Percentiles rank a stretch among this genome's conserved stretches.
Evolutionary conservation across 2,888 invertebrate species (phyloP).

Genomic region (Caenorhabditis sulstoni): DNA sequence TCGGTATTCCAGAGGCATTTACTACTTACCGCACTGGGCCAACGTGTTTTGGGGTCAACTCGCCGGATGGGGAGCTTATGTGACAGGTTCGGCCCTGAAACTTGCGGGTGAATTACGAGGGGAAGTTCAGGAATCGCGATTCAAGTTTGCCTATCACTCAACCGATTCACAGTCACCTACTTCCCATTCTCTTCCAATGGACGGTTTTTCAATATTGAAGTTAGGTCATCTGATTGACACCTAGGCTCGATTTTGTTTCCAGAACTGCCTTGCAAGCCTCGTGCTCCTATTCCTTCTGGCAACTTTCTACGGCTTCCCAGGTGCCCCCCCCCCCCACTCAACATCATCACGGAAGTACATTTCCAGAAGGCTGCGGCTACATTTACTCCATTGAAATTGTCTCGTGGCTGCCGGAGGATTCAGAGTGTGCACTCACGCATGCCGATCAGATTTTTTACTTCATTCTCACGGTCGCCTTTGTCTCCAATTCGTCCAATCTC

Average conservation of each 20-base stretch:
- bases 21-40: constrained; percentile 36
- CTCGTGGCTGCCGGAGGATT: constrained; percentile 41
- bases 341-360: not conserved
- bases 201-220: constrained; percentile 21
- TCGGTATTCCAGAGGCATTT: constrained; percentile 27
- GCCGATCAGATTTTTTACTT: constrained; percentile 44
- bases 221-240: not conserved
- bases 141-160: constrained; percentile 43
- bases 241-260: not conserved
- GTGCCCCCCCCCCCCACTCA: not conserved
- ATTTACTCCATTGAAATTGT: constrained; percentile 37
- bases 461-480: constrained; percentile 35
- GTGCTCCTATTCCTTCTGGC: not conserved
- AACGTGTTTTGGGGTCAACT: constrained; percentile 51
- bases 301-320: constrained; percentile 28
- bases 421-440: constrained; percentile 37
- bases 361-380: constrained; percentile 53
- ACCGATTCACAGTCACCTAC: constrained; percentile 41
- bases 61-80: constrained; percentile 50
- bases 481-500: constrained; percentile 52
- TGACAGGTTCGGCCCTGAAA: constrained; percentile 5
- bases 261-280: constrained; percentile 36
- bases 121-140: constrained; percentile 24
- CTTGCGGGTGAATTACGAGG: not conserved
- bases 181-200: constrained; percentile 33